Evolutionary conservation across 2,113 vertebrate genomes (phyloP).

Genomic region (Phylloscopus whistleri): DNA sequence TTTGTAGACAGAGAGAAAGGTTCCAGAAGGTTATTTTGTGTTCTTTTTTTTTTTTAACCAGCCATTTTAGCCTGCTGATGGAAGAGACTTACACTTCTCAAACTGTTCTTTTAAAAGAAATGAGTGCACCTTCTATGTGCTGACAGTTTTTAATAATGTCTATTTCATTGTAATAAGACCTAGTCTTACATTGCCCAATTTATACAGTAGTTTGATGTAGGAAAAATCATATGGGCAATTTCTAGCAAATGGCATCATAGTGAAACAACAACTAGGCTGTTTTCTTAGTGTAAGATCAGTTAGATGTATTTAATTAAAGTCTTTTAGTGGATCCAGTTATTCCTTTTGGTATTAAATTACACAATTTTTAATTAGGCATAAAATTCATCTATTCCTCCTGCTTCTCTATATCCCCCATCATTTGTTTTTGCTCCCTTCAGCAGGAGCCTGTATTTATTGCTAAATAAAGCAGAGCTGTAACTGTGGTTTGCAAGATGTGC

Average conservation of each 20-base stretch:
- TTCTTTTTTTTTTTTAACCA: not conserved
- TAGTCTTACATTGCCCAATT: not conserved
- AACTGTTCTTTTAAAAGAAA: not conserved
- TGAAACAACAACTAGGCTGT: not conserved
- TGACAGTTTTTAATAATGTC: not conserved
- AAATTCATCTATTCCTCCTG: not conserved
- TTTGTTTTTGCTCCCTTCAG: not conserved
- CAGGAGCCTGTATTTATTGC: not conserved
- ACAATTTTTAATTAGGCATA: not conserved
- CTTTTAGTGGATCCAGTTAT: not conserved
- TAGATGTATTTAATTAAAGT: not conserved
- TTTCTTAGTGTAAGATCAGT: not conserved
- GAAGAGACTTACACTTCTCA: not conserved
- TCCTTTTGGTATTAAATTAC: not conserved
- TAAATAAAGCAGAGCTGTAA: not conserved
- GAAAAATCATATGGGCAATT: not conserved
- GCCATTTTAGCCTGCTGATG: not conserved
- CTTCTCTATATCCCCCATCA: not conserved
- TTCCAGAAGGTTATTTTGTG: not conserved
- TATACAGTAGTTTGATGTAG: not conserved
- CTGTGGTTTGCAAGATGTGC: not conserved
- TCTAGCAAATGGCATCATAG: not conserved
- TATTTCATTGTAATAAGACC: not conserved
- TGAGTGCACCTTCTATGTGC: not conserved
- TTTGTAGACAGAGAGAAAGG: not conserved